Percentiles rank a stretch among this genome's conserved stretches.
Evolutionary conservation across 2,797 vertebrate species (phyloP).

Genomic region (Thamnophis elegans): DNA sequence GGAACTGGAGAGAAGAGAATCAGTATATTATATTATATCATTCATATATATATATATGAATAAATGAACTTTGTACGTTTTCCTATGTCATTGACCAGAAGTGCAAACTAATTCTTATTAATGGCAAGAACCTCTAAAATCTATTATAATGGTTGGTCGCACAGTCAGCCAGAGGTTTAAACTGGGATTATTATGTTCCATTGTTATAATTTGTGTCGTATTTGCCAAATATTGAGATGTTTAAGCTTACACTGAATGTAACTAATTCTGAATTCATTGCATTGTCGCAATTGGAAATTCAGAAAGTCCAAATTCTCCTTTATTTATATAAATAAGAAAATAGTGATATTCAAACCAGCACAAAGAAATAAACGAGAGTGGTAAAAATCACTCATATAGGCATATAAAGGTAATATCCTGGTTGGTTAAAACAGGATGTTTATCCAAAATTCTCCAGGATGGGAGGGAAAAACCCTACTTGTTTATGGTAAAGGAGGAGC

Average conservation of each 20-base stretch:
- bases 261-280: conserved; percentile 50
- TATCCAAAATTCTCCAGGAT: conserved; percentile 50
- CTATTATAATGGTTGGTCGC: neutral
- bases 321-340: conserved; percentile 25
- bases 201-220: conserved; percentile 50
- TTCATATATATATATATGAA: conserved; percentile 55
- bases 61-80: conserved; percentile 66
- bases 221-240: conserved; percentile 58
- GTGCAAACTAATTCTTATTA: conserved; percentile 61
- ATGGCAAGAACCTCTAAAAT: conserved; percentile 53
- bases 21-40: conserved; percentile 23
- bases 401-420: conserved; percentile 40
- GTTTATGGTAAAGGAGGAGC: conserved; percentile 53
- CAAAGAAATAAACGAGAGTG: conserved; percentile 21
- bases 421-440: conserved; percentile 37
- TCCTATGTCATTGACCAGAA: conserved; percentile 59
- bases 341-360: conserved; percentile 41
- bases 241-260: conserved; percentile 68
- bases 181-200: conserved; percentile 5
- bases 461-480: conserved; percentile 59
- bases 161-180: neutral
- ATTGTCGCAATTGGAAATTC: conserved; percentile 32
- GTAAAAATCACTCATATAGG: neutral
- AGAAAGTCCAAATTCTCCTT: conserved; percentile 43
- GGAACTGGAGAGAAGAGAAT: conserved; percentile 78